Percentiles rank a stretch among this genome's conserved stretches.
Conservation (phyloP, 2,113 vertebrate species). For the Thalassoma bifasciatum region DNA sequence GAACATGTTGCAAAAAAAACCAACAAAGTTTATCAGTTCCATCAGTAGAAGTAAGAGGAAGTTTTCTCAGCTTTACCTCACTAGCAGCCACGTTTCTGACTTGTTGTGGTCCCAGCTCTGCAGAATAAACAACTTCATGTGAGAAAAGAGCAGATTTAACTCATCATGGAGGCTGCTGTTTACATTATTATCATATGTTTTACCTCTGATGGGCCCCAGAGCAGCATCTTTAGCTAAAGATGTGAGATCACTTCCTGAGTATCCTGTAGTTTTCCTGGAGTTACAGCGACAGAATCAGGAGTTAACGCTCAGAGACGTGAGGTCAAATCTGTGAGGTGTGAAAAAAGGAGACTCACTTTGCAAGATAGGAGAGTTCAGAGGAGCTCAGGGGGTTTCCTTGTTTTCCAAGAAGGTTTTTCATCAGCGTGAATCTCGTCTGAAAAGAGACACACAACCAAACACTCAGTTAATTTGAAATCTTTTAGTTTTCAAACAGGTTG, state of each 20-base stretch:
- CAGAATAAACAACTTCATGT: constrained; percentile 37
- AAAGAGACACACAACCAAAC: background rate
- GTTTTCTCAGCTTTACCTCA: constrained; percentile 85
- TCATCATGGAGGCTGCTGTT: background rate
- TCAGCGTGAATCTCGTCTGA: constrained; percentile 90
- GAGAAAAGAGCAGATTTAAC: background rate
- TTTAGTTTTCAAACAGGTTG: background rate
- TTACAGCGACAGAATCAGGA: background rate
- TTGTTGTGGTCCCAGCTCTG: constrained; percentile 94
- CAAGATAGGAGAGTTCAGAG: constrained; percentile 89
- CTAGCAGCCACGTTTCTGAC: constrained; percentile 93
- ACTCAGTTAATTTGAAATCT: background rate
- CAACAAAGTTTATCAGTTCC: too few species aligned
- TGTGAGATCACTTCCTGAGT: constrained; percentile 96
- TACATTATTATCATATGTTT: background rate
- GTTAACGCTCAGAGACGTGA: background rate
- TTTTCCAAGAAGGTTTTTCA: constrained; percentile 94
- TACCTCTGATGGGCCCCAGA: constrained; percentile 95
- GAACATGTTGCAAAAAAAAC: too few species aligned
- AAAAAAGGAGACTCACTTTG: constrained; percentile 86
- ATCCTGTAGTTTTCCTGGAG: constrained; percentile 89
- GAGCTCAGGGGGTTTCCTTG: constrained; percentile 91
- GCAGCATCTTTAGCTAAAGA: constrained; percentile 98
- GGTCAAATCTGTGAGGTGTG: too few species aligned
- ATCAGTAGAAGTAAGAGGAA: too few species aligned